Base-by-base conservation (phyloP, 2,113 vertebrate genomes). In the Anolis carolinensis region DNA sequence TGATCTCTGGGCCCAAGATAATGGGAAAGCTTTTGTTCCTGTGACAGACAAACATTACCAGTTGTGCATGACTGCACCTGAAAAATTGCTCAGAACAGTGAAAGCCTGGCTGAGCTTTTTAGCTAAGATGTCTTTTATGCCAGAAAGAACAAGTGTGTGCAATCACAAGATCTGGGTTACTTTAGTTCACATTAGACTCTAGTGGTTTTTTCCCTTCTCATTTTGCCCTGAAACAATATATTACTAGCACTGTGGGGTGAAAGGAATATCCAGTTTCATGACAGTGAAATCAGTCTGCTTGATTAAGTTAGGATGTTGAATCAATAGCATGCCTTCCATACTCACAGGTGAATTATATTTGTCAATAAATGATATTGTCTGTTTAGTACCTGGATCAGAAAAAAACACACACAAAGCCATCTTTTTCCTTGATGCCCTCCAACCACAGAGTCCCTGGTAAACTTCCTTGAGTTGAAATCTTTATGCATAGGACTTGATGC, bases 11-110 rank as follows among this genome's bases (percentile, higher is more conserved):
- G 1, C n/a, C 10, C 7, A 18, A 36, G 79, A 21, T 86, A 89
- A 86, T 79, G 55, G 79, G 81, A 82, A 78, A 63, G 25, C 50
- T 88, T 85, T 77, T 82, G n/a, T 85, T 73, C 32, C n/a, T 55
- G 67, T 36, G 65, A 62, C 82, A 70, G 27, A 25, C 14, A 73
- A 79, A 48, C 79, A 73, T 62, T 65, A 13, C 82, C 75, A 52
- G 25, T 30, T 84, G 79, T 88, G 74, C 80, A 67, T 82, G 20
- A 6, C 27, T 65, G 81, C 74, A 71, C 75, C 74, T 87, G 20
- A 39, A 73, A 62, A 71, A 67, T 11, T 63, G 44, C 44, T 88
- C 72, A 82, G 4, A 87, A 52, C 10, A 44, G 11, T 16, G 32
- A 20, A 62, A 77, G 76, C 74, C 0, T 10, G 0, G 1, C 9